Base-by-base conservation (phyloP, 2,797 vertebrate species). In the Enteromius afrohamiltoni region DNA sequence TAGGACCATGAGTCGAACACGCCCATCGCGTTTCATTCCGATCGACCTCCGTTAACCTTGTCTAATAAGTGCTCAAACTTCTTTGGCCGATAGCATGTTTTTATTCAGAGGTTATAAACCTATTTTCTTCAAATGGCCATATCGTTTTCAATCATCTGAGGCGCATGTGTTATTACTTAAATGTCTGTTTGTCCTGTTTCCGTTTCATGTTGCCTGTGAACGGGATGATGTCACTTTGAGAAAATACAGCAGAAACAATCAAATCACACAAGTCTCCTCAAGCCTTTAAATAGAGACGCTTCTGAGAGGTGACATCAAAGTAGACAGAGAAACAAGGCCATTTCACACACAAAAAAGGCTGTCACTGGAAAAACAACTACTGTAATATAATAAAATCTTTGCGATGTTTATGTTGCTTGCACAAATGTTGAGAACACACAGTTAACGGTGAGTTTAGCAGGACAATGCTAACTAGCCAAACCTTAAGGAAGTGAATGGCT, bases 151-250 rank as follows among this genome's bases (percentile, higher is more conserved):
- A 79, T 79, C 47, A 26, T 49, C 14, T 17, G 21, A 51, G 31
- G 8, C 11, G n/a, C 77, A 79, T 26, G 47, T 79, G 62, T 53
- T 79, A 6, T 37, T 5, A 53, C 29, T 53, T 79, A 67, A 67
- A 37, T 51, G 58, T 34, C 6, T 75, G 47, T 37, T 49, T 34
- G 51, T 51, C 29, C 29, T 10, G 19, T 65, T 78, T 51, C 77
- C 0, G 21, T 65, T 78, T 45, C 3, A 4, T 34, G 29, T 51
- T 21, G 19, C 42, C 60, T 34, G 19, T n/a, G 26, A 65, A 77
- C 10, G 17, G 17, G 23, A n/a, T 64, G 5, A 64, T 29, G 40
- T 64, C 76, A 47, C 40, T 45, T 45, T 77, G n/a, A 26, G 42
- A 67, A 67, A 79, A 45, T 31, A 29, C 16, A 51, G 45, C 62